Evolutionary conservation across 2,888 invertebrate genomes (phyloP).

Genomic region (Agrochola macilenta): DNA sequence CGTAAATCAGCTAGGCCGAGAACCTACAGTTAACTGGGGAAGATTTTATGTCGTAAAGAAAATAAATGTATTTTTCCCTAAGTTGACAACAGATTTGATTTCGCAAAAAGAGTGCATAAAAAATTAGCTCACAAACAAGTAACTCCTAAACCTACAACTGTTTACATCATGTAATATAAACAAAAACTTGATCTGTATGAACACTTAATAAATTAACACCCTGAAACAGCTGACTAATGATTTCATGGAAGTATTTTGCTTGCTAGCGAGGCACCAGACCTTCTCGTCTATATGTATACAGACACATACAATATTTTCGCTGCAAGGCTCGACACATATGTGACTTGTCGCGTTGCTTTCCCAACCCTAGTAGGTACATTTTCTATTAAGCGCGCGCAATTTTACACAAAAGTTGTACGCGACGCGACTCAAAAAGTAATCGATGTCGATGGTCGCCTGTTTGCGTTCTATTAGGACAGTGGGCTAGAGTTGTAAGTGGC

Average conservation of each 20-base stretch:
- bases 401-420: too few relatives aligned
- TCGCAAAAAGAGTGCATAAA: neutral
- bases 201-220: neutral
- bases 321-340: too few relatives aligned
- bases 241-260: slow-evolving; percentile 16
- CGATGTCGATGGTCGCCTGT: too few relatives aligned
- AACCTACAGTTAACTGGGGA: neutral
- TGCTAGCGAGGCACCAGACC: too few relatives aligned
- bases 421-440: too few relatives aligned
- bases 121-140: neutral
- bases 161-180: neutral
- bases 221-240: neutral
- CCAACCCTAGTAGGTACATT: too few relatives aligned
- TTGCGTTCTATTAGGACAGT: too few relatives aligned
- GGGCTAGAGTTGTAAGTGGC: too few relatives aligned
- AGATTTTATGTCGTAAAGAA: neutral
- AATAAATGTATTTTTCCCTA: neutral
- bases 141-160: neutral
- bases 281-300: neutral
- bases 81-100: neutral
- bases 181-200: neutral
- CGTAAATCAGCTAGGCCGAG: neutral
- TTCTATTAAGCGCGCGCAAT: too few relatives aligned
- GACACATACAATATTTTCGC: too few relatives aligned
- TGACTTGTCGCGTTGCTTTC: too few relatives aligned